These are phyloP conservation scores for Menidia menidia DNA, from an alignment of 2,797 vertebrate species.

Conservation along the genomic window DNA sequence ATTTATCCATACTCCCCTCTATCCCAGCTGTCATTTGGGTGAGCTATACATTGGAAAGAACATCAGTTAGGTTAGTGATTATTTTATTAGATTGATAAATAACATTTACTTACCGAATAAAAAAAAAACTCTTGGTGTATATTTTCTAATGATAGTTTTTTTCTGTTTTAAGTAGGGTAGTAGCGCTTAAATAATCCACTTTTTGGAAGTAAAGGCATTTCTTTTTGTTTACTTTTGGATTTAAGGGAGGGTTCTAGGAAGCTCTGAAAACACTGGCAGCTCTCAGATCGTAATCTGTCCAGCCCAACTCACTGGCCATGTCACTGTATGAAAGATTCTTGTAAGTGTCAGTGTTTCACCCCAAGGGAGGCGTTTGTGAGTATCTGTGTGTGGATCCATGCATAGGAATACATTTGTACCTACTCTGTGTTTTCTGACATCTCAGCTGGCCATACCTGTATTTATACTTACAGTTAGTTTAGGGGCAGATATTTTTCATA, in stretches of 20 bases:
- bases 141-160: neutral
- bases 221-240: slow-evolving; percentile 28
- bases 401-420: neutral
- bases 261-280: slow-evolving; percentile 48
- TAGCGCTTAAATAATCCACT: neutral
- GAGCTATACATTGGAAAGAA: too few relatives aligned
- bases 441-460: neutral
- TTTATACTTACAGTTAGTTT: neutral
- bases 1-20: too few relatives aligned
- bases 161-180: neutral
- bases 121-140: neutral
- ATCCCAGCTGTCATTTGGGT: too few relatives aligned
- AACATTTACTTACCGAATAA: too few relatives aligned
- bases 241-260: slow-evolving; percentile 23
- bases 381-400: slow-evolving; percentile 1
- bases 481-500: too few relatives aligned
- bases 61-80: too few relatives aligned
- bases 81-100: too few relatives aligned
- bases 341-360: slow-evolving; percentile 68
- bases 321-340: slow-evolving; percentile 77
- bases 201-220: neutral
- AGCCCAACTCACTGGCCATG: slow-evolving; percentile 53
- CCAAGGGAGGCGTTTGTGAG: slow-evolving; percentile 33
- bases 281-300: slow-evolving; percentile 73
- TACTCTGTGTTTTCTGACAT: slow-evolving; percentile 5